These are phyloP conservation scores for Rutilus rutilus DNA, from an alignment of 2,113 vertebrate genomes.

Conservation along the genomic window DNA sequence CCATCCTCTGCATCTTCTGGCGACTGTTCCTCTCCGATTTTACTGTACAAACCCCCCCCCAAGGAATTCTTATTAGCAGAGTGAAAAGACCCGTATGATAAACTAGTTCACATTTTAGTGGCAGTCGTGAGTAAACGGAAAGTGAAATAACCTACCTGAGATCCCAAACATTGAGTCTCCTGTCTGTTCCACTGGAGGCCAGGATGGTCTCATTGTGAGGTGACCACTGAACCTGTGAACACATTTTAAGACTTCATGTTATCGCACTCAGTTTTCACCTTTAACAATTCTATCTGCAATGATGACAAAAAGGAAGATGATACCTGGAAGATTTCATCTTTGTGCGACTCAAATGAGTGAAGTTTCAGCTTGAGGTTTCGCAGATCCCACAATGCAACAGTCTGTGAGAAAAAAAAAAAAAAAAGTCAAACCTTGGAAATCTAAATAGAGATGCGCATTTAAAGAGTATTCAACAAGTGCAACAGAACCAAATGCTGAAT, in stretches of 20 bases:
- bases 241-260: neutral
- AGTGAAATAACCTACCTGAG: constrained; percentile 78
- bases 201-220: constrained; percentile 98
- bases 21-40: constrained; percentile 98
- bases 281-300: neutral
- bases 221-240: constrained; percentile 93
- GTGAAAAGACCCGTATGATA: neutral
- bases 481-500: neutral
- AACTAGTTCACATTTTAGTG: neutral
- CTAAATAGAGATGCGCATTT: neutral
- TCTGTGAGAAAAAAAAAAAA: constrained; percentile 73
- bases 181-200: constrained; percentile 97
- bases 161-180: constrained; percentile 97
- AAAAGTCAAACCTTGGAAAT: neutral
- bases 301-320: neutral
- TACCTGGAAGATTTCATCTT: constrained; percentile 99
- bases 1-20: constrained; percentile 98
- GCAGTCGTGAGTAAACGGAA: neutral
- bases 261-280: neutral
- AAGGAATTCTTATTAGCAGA: neutral
- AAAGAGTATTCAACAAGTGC: neutral
- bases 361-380: constrained; percentile 96
- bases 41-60: constrained; percentile 73
- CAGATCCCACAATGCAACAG: constrained; percentile 96
- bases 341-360: constrained; percentile 98